These are phyloP conservation scores for Thymallus thymallus DNA, from an alignment of 2,113 vertebrate species.

Conservation along the genomic window DNA sequence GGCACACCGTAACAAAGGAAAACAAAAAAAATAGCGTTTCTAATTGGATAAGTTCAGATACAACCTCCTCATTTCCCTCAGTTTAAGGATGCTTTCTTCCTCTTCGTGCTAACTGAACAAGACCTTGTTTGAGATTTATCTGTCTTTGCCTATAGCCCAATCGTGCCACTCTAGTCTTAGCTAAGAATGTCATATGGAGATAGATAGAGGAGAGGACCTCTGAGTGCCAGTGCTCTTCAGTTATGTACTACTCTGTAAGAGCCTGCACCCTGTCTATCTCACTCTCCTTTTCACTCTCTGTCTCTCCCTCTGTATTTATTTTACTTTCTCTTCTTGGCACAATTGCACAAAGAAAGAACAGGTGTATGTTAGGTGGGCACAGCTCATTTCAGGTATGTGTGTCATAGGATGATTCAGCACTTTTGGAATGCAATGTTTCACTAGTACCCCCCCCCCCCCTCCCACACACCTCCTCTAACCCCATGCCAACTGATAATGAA, in stretches of 20 bases:
- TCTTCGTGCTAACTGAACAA: too few relatives aligned
- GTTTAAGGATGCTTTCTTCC: too few relatives aligned
- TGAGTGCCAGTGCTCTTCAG: background rate
- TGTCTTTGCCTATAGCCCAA: too few relatives aligned
- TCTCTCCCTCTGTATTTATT: background rate
- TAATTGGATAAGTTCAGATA: background rate
- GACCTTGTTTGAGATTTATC: too few relatives aligned
- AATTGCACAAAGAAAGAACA: slow-evolving; percentile 26
- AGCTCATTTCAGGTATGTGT: background rate
- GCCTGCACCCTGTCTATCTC: too few relatives aligned
- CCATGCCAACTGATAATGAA: background rate
- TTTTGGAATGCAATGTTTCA: background rate
- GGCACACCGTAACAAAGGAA: too few relatives aligned
- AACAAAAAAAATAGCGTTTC: too few relatives aligned
- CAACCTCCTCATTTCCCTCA: too few relatives aligned
- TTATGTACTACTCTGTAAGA: background rate
- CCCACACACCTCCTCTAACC: background rate
- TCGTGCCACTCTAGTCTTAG: background rate
- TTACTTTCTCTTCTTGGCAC: background rate
- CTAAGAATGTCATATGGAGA: background rate
- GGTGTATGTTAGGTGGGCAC: slow-evolving; percentile 14
- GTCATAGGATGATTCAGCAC: slow-evolving; percentile 52
- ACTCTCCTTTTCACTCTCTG: too few relatives aligned
- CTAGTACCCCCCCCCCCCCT: too few relatives aligned
- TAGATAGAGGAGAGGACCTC: background rate